These are phyloP conservation scores for Morus bassanus DNA, from an alignment of 2,797 vertebrate species.

Conservation along the genomic window DNA sequence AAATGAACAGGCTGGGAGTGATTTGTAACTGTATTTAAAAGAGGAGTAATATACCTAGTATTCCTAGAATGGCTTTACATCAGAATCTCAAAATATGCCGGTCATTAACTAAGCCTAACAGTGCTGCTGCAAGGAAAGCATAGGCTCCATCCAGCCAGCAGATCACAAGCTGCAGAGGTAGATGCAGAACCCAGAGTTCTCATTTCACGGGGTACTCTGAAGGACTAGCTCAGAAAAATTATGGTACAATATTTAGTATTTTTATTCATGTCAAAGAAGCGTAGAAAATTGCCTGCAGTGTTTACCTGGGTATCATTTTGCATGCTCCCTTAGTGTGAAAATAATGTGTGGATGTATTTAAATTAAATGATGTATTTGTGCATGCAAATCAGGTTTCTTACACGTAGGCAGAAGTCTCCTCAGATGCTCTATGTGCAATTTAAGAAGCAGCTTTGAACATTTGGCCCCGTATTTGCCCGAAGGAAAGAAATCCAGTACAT, in stretches of 20 bases:
- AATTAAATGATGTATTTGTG: neutral
- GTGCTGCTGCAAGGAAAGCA: neutral
- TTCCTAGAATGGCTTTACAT: neutral
- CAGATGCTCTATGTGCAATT: slow-evolving; percentile 27
- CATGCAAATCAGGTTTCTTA: slow-evolving; percentile 20
- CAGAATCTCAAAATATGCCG: neutral
- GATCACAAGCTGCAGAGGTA: neutral
- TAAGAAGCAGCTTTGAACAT: slow-evolving; percentile 41
- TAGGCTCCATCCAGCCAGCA: neutral
- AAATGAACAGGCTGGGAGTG: neutral
- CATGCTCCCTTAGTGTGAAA: neutral
- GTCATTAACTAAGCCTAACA: neutral
- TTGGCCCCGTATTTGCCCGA: slow-evolving; percentile 10
- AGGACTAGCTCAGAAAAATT: neutral
- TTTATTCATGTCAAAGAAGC: neutral
- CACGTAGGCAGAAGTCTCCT: slow-evolving; percentile 6
- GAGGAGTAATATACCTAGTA: neutral
- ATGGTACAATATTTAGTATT: neutral
- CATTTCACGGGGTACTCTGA: neutral
- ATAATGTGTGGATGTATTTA: neutral
- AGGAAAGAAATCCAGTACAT: slow-evolving; percentile 37
- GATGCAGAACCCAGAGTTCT: neutral
- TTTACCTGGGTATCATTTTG: neutral
- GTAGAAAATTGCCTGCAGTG: neutral
- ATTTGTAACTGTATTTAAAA: neutral